These are phyloP conservation scores for Epicampocera succincta DNA, from an alignment of 2,888 invertebrate species.

Conservation along the genomic window DNA sequence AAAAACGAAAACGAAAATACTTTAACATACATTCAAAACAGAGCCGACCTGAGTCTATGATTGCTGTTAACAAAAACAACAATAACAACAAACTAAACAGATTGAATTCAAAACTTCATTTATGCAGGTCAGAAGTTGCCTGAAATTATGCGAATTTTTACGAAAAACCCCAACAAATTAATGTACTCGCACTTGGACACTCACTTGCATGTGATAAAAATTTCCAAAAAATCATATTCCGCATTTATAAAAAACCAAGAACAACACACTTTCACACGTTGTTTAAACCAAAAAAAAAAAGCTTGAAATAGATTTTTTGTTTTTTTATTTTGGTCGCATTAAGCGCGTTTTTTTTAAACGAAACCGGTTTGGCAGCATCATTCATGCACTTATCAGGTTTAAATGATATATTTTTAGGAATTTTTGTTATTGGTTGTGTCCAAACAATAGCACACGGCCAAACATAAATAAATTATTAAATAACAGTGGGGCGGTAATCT, in stretches of 20 bases:
- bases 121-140: constrained; percentile 14
- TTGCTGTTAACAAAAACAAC: background rate
- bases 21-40: background rate
- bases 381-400: background rate
- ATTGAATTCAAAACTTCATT: background rate
- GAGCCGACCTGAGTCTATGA: background rate
- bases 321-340: background rate
- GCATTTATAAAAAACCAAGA: background rate
- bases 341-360: constrained; percentile 1
- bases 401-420: background rate
- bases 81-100: background rate
- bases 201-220: background rate
- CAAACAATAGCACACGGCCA: background rate
- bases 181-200: too few relatives aligned
- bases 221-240: background rate
- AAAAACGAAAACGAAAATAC: background rate
- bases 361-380: constrained; percentile 18
- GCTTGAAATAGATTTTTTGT: too few relatives aligned
- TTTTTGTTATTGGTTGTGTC: too few relatives aligned
- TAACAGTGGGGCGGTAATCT: too few relatives aligned
- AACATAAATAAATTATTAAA: too few relatives aligned
- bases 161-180: background rate
- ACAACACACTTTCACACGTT: background rate
- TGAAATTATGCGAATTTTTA: background rate
- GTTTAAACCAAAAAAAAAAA: background rate